A percentile compares a stretch with the other conserved stretches of the same genome.
phyloP scores from a whole-genome alignment of 2,113 vertebrate genomes.

The Phodopus roborovskii region DNA sequence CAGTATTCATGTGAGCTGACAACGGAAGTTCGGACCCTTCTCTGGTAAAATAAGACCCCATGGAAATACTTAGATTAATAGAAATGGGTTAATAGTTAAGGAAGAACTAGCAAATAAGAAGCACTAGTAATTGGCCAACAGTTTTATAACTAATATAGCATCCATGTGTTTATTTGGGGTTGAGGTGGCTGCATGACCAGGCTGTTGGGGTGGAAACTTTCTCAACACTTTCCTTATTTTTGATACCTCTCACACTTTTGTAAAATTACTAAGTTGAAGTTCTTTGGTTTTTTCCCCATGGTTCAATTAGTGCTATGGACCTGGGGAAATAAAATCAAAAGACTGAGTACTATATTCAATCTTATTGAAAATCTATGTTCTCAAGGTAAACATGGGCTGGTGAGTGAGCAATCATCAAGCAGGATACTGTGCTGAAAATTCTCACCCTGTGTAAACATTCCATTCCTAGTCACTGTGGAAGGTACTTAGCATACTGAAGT shows the following conservation, averaged over 20 bases:
- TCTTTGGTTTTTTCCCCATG: background rate
- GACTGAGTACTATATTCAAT: background rate
- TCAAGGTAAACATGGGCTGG: background rate
- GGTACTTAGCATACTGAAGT: background rate
- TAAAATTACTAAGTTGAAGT: background rate
- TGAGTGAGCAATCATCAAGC: background rate
- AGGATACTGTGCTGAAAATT: fast-evolving
- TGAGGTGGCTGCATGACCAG: too few species aligned
- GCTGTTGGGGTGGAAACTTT: too few species aligned
- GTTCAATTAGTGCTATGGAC: background rate
- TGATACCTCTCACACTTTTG: background rate
- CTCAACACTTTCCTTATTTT: background rate
- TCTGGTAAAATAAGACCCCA: too few species aligned
- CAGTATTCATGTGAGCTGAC: too few species aligned
- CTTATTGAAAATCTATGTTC: background rate
- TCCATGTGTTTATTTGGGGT: too few species aligned
- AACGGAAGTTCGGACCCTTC: too few species aligned
- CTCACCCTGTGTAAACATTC: fast-evolving
- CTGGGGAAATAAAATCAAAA: background rate
- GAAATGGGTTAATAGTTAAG: too few species aligned
- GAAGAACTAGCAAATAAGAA: too few species aligned
- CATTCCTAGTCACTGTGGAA: background rate
- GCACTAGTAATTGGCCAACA: too few species aligned
- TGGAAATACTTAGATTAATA: too few species aligned
- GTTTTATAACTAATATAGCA: too few species aligned